These are phyloP conservation scores for Melinaea marsaeus DNA, from an alignment of 2,888 invertebrate species.

Conservation along the genomic window DNA sequence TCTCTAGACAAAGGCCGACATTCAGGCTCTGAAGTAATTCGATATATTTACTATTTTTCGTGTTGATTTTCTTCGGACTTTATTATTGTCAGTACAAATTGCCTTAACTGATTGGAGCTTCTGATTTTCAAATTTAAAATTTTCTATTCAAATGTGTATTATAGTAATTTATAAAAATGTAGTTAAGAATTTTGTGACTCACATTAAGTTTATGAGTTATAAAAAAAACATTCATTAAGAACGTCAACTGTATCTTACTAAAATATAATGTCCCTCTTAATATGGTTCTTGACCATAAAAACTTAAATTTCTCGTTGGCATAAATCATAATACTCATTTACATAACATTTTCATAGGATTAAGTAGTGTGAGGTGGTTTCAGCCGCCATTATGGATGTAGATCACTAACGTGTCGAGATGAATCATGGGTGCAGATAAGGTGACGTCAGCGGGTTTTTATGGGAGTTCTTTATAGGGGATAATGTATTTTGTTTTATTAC, in stretches of 20 bases:
- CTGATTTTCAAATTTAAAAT: background rate
- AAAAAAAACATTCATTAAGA: too few relatives aligned
- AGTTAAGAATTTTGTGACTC: background rate
- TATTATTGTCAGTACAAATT: constrained; percentile 15
- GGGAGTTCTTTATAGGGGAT: constrained; percentile 19
- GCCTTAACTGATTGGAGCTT: background rate
- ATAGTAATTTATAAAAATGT: background rate
- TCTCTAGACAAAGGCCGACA: constrained; percentile 51
- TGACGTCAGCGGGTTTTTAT: constrained; percentile 41
- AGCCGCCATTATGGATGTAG: background rate
- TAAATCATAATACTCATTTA: too few relatives aligned
- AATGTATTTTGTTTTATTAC: constrained; percentile 8
- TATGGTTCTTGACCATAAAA: too few relatives aligned
- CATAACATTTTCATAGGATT: background rate
- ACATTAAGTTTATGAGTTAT: background rate
- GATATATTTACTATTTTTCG: constrained; percentile 45
- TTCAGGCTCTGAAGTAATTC: constrained; percentile 49
- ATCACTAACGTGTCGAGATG: constrained; percentile 47
- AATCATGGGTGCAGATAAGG: constrained; percentile 48
- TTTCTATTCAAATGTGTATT: background rate
- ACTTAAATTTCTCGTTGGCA: too few relatives aligned
- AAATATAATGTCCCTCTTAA: too few relatives aligned
- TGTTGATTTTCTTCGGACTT: constrained; percentile 26
- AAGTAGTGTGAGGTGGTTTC: background rate
- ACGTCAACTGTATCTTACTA: too few relatives aligned